Percentiles rank a stretch among this genome's conserved stretches.
Conservation (phyloP, 2,888 invertebrate species). For the Coecobrya sp. region DNA sequence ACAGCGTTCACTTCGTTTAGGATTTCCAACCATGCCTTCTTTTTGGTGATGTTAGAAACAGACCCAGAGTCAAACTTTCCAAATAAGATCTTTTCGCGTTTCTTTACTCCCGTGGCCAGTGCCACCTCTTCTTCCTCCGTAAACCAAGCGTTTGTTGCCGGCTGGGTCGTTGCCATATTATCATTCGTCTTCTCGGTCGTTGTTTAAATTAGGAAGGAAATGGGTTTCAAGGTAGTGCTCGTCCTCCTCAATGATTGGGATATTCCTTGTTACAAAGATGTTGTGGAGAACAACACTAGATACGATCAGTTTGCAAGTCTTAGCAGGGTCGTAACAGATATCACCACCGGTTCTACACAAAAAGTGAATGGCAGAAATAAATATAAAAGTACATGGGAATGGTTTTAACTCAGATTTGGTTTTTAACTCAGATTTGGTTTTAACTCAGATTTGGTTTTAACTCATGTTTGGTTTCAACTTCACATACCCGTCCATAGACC, state of each 20-base stretch:
- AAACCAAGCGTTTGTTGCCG: too few species aligned
- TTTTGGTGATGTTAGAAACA: slow-evolving; percentile 19
- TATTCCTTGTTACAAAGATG: slow-evolving; percentile 22
- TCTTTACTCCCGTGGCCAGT: slow-evolving; percentile 16
- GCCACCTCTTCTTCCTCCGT: slow-evolving; percentile 18
- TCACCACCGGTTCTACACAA: slow-evolving; percentile 73
- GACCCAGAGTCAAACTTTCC: not conserved
- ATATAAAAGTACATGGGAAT: too few species aligned
- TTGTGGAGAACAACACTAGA: slow-evolving; percentile 61
- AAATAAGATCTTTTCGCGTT: not conserved
- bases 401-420: too few species aligned
- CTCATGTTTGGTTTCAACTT: slow-evolving; percentile 9
- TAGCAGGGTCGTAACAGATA: slow-evolving; percentile 46
- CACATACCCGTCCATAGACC: slow-evolving; percentile 53
- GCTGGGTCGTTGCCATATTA: not conserved
- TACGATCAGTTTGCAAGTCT: slow-evolving; percentile 68
- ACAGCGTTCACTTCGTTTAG: slow-evolving; percentile 36
- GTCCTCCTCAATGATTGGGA: slow-evolving; percentile 67
- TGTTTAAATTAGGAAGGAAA: not conserved
- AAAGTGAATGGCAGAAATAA: not conserved
- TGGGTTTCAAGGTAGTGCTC: not conserved
- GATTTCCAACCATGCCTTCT: slow-evolving; percentile 59
- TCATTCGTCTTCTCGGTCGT: not conserved
- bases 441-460: slow-evolving; percentile 27
- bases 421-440: too few species aligned